Percentiles rank a stretch among this genome's conserved stretches.
These are phyloP conservation scores for Dicycla oo DNA, from an alignment of 2,888 invertebrate genomes.

Conservation along the genomic window DNA sequence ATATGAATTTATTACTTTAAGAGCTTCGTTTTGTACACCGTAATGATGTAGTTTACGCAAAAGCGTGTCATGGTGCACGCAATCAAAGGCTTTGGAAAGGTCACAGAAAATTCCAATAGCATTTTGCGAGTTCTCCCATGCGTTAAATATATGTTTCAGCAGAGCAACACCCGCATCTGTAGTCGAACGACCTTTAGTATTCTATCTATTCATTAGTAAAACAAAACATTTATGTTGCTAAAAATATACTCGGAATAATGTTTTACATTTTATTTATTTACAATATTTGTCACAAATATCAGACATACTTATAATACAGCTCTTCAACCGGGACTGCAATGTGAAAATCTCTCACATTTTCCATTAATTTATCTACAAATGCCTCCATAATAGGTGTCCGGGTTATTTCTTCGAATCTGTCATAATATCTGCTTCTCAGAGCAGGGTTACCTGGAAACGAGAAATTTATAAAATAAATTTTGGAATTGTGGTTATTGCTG, in stretches of 20 bases:
- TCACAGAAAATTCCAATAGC: no score
- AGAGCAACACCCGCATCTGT: no score
- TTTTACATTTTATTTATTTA: constrained; percentile 12
- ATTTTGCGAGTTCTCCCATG: no score
- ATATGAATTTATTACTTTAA: no score
- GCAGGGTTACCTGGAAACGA: constrained; percentile 27
- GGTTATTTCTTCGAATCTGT: constrained; percentile 46
- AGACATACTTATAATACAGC: constrained; percentile 46
- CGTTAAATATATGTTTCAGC: no score
- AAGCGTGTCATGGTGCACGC: no score
- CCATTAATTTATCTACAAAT: constrained; percentile 40
- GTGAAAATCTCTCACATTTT: constrained; percentile 35
- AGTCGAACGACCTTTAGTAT: no score
- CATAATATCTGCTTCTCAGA: constrained; percentile 31
- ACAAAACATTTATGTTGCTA: neutral
- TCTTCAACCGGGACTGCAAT: constrained; percentile 37
- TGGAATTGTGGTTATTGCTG: no score
- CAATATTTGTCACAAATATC: neutral
- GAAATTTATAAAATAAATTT: neutral
- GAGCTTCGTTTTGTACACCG: no score
- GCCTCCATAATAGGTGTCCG: constrained; percentile 35
- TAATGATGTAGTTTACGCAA: no score
- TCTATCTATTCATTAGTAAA: no score
- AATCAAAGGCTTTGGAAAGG: no score
- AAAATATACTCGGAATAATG: neutral